Percentiles rank a stretch among this genome's conserved stretches.
Evolutionary conservation across 2,797 vertebrate genomes (phyloP).

Genomic region (Lacerta viridis): DNA sequence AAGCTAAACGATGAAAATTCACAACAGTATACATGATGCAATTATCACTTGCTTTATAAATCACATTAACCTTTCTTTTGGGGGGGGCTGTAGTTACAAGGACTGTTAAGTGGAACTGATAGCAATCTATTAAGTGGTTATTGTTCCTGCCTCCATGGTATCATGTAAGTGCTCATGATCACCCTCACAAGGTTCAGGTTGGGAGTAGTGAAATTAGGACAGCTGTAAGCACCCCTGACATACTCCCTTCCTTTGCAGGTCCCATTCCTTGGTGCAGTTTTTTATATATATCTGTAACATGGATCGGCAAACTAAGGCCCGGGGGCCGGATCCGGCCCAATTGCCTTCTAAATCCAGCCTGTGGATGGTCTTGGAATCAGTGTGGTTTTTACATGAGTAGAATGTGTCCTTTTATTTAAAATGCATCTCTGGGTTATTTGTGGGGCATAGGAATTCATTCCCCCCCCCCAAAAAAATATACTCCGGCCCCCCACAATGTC

Average conservation of each 20-base stretch:
- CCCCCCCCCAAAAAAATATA: too few species aligned
- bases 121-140: not conserved
- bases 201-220: not conserved
- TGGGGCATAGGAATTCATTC: too few species aligned
- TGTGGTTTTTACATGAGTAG: too few species aligned
- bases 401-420: too few species aligned
- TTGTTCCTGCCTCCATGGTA: too few species aligned
- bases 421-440: too few species aligned
- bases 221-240: too few species aligned
- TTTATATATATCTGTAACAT: not conserved
- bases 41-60: not conserved
- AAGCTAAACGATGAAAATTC: not conserved
- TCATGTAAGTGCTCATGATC: not conserved
- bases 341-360: too few species aligned
- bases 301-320: too few species aligned
- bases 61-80: not conserved
- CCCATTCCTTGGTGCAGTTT: too few species aligned
- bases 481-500: too few species aligned
- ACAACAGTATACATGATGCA: not conserved
- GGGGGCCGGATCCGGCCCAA: too few species aligned
- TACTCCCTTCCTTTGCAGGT: not conserved
- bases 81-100: not conserved
- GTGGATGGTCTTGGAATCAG: rapidly evolving
- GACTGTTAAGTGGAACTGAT: not conserved
- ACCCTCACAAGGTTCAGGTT: not conserved